Percentiles rank a stretch among this genome's conserved stretches.
phyloP scores from a whole-genome alignment of 2,888 invertebrate genomes.

The Drosophila mimica region DNA sequence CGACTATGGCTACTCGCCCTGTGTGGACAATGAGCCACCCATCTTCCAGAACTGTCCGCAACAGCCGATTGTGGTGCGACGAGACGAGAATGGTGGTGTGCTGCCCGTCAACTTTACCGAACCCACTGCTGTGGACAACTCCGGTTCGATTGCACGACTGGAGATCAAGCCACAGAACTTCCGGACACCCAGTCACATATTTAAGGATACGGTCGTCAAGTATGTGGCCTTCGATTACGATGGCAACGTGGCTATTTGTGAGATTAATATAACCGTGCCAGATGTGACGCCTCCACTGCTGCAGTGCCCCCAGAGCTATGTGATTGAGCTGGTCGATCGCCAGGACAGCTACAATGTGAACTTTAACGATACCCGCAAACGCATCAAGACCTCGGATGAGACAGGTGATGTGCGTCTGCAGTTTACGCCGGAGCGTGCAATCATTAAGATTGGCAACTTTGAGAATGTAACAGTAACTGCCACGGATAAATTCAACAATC shows the following conservation, averaged over 20 bases:
- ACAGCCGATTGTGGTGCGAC: slow-evolving; percentile 94
- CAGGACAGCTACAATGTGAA: slow-evolving; percentile 96
- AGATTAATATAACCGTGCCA: slow-evolving; percentile 97
- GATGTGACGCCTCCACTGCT: slow-evolving; percentile 96
- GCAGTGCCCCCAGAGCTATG: slow-evolving; percentile 97
- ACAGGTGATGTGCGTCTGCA: slow-evolving; percentile 94
- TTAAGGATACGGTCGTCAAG: slow-evolving; percentile 96
- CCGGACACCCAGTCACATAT: slow-evolving; percentile 93
- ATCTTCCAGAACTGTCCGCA: slow-evolving; percentile 98
- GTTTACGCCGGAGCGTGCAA: slow-evolving; percentile 93
- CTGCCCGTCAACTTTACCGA: slow-evolving; percentile 96
- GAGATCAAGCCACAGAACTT: slow-evolving; percentile 97
- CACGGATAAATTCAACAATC: slow-evolving; percentile 93
- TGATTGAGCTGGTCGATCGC: slow-evolving; percentile 94
- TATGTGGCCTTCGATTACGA: slow-evolving; percentile 99
- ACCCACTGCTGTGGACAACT: slow-evolving; percentile 97
- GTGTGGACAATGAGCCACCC: slow-evolving; percentile 98
- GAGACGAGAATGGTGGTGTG: slow-evolving; percentile 95
- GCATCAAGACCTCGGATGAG: slow-evolving; percentile 94
- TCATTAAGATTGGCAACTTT: slow-evolving; percentile 93
- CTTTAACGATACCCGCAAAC: slow-evolving; percentile 94
- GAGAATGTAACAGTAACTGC: slow-evolving; percentile 97
- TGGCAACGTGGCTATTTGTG: slow-evolving; percentile 98
- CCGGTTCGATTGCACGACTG: slow-evolving; percentile 95
- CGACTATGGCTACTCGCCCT: slow-evolving; percentile 96